Evolutionary conservation across 2,888 invertebrate species (phyloP).

Genomic region (Antitype chi): DNA sequence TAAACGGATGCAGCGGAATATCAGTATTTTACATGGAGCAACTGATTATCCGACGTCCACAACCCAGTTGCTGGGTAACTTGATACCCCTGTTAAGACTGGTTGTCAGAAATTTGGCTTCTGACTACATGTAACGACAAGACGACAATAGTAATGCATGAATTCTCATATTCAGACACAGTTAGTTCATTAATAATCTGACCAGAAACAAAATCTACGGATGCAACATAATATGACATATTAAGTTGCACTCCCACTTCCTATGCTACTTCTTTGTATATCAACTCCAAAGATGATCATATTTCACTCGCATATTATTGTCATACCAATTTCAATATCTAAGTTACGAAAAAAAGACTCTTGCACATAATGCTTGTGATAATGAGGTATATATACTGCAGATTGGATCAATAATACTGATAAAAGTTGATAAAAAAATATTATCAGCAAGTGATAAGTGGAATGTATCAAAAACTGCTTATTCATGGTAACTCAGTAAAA

Average conservation of each 20-base stretch:
- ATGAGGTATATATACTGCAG: too few relatives aligned
- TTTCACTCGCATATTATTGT: background rate
- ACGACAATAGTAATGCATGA: background rate
- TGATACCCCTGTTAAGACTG: too few relatives aligned
- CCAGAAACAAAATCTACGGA: background rate
- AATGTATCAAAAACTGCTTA: too few relatives aligned
- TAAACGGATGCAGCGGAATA: background rate
- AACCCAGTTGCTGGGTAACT: too few relatives aligned
- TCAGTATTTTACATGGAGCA: too few relatives aligned
- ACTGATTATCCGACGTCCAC: too few relatives aligned
- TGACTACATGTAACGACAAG: background rate
- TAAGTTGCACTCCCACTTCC: slow-evolving; percentile 3
- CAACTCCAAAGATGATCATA: background rate
- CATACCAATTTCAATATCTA: background rate
- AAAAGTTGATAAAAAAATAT: too few relatives aligned
- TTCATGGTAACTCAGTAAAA: too few relatives aligned
- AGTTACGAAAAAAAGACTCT: background rate
- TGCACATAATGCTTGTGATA: too few relatives aligned
- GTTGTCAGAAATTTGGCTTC: background rate
- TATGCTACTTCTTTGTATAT: background rate
- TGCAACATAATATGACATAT: slow-evolving; percentile 15
- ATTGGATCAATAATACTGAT: too few relatives aligned
- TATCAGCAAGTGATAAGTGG: too few relatives aligned
- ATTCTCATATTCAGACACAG: background rate
- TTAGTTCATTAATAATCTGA: background rate